Evolutionary conservation across 2,888 invertebrate genomes (phyloP).

Genomic region (Eristalinus sepulchralis): DNA sequence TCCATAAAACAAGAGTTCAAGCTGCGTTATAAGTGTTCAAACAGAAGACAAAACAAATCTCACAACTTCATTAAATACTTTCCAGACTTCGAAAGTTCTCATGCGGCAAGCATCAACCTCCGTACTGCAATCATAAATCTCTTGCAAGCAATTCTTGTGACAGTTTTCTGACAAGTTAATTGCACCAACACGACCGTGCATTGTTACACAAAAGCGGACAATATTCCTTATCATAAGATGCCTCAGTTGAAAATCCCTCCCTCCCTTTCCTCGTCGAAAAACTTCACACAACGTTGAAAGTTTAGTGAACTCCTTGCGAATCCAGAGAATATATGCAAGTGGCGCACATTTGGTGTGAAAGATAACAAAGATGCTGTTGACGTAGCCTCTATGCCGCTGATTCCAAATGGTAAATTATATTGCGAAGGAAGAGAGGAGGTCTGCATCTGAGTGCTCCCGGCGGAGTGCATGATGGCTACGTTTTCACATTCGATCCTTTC

Average conservation of each 20-base stretch:
- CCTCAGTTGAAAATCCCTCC: neutral
- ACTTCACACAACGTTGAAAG: neutral
- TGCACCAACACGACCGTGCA: conserved; percentile 2
- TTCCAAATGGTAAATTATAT: too few relatives aligned
- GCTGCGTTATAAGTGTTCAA: too few relatives aligned
- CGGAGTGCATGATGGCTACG: neutral
- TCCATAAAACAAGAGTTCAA: too few relatives aligned
- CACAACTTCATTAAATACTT: conserved; percentile 24
- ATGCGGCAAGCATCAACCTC: neutral
- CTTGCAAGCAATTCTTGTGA: neutral
- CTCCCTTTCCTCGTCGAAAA: too few relatives aligned
- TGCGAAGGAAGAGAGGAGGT: neutral
- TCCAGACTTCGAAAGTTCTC: conserved; percentile 20
- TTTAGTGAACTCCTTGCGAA: neutral
- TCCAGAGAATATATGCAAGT: neutral
- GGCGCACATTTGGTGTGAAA: neutral
- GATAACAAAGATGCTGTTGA: neutral
- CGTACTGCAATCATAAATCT: conserved; percentile 15
- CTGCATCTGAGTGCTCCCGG: neutral
- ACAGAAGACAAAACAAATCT: neutral
- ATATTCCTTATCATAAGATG: conserved; percentile 7
- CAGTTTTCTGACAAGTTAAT: conserved; percentile 29
- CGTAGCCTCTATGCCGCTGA: too few relatives aligned
- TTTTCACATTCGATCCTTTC: neutral
- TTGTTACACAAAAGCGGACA: neutral